A percentile compares a stretch with the other conserved stretches of the same genome.
Evolutionary conservation across 2,113 vertebrate species (phyloP).

Genomic region (Calypte anna): DNA sequence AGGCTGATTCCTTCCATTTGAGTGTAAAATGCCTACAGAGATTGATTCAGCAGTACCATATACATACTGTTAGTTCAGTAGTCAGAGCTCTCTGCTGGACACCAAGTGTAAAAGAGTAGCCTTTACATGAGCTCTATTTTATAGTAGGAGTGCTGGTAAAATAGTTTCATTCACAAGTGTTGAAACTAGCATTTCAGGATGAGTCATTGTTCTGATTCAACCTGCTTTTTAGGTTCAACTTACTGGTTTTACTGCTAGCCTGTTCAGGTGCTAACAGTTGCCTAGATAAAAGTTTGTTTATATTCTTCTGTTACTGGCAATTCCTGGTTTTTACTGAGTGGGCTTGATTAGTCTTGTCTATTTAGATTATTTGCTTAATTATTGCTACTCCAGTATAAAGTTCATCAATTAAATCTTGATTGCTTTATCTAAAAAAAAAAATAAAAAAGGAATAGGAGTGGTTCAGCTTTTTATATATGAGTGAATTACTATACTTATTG

Average conservation of each 20-base stretch:
- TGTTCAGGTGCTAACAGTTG: neutral
- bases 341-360: neutral
- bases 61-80: neutral
- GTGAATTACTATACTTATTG: neutral
- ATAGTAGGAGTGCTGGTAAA: neutral
- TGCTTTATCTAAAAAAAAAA: neutral
- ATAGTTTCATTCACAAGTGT: neutral
- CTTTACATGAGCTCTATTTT: neutral
- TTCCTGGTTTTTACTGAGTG: neutral
- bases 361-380: neutral
- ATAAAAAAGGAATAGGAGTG: neutral
- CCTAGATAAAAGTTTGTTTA: neutral
- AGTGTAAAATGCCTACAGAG: slow-evolving; percentile 6
- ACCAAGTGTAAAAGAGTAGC: neutral
- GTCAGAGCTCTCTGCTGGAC: neutral
- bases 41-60: neutral
- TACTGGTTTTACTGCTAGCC: neutral
- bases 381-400: neutral
- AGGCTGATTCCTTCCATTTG: neutral
- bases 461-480: neutral
- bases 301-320: neutral
- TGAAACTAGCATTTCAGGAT: neutral
- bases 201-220: neutral
- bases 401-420: neutral
- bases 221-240: neutral